Evolutionary conservation across 2,113 vertebrate species (phyloP).

Genomic region (Nerophis lumbriciformis): DNA sequence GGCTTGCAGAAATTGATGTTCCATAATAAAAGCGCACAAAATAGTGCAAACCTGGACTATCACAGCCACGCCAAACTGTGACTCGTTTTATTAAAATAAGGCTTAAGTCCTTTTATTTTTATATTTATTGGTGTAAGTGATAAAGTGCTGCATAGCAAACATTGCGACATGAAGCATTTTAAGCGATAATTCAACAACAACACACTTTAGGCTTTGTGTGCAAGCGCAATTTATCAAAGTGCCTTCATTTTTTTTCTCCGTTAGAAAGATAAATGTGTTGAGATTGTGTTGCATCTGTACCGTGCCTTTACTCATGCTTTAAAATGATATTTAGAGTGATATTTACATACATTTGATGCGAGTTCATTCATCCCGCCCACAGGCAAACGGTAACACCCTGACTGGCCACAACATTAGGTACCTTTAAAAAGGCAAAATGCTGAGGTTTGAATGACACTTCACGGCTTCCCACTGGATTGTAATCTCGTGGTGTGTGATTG

Average conservation of each 20-base stretch:
- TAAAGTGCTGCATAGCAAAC: background rate
- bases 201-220: background rate
- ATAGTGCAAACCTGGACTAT: background rate
- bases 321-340: background rate
- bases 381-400: too few species aligned
- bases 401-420: too few species aligned
- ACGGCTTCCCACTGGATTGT: too few species aligned
- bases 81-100: background rate
- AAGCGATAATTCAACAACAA: slow-evolving; percentile 1
- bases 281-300: background rate
- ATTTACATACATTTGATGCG: too few species aligned
- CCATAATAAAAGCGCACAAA: background rate
- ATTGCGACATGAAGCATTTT: background rate
- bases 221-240: slow-evolving; percentile 5
- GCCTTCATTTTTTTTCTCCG: background rate
- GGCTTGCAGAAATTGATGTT: background rate
- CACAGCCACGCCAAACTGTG: background rate
- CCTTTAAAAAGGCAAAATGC: too few species aligned
- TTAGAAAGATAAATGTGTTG: background rate
- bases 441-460: too few species aligned
- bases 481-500: too few species aligned
- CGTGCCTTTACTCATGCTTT: background rate
- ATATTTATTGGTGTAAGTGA: too few species aligned
- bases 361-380: too few species aligned
- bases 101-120: background rate